Evolutionary conservation across 2,113 vertebrate species (phyloP), one percentile per base, ranked within the genome.

Genomic region (Otolemur garnettii): DNA sequence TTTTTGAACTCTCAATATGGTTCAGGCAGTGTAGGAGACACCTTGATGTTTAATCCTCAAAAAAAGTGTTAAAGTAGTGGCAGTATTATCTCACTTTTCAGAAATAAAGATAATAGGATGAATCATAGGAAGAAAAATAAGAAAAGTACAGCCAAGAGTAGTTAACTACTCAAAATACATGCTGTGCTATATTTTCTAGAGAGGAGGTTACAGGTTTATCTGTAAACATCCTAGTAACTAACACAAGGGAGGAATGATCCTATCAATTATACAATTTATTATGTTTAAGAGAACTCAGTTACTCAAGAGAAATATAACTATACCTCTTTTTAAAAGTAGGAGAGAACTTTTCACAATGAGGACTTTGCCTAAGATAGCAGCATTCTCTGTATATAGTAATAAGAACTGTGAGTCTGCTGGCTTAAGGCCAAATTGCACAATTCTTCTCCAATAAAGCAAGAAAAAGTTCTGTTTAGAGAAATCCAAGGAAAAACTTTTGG

Each of bases 91-190:
- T 85, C n/a, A 88, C 4, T 83, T 93, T 92, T 90, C 19, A 77
- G 96, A 94, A 91, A 60, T 84, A 95, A 91, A 87, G 6, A 28
- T 38, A 69, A 59, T 93, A 18, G 22, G 26, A 92, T 92, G 64
- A 90, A 87, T 96, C 82, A 85, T 87, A 69, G 59, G 45, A 66
- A 53, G 30, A 57, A 75, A 64, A 82, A 57, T 50, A 50, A 38
- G 18, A 53, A 90, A 71, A 66, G 28, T 72, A 15, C 72, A 72
- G 30, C 11, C 14, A 72, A 78, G 19, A 79, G 9, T 59, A 62
- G 53, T 26, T 38, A 11, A 53, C 59, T 64, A 22, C 62, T 72
- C 26, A 60, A 57, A 88, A 53, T 64, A 30, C 1, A 62, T 86
- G 60, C 33, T 18, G 8, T 86, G 35, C 4, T 75, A 9, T 45